Evolutionary conservation across 2,113 vertebrate species (phyloP).

Genomic region (Cisticola juncidis): DNA sequence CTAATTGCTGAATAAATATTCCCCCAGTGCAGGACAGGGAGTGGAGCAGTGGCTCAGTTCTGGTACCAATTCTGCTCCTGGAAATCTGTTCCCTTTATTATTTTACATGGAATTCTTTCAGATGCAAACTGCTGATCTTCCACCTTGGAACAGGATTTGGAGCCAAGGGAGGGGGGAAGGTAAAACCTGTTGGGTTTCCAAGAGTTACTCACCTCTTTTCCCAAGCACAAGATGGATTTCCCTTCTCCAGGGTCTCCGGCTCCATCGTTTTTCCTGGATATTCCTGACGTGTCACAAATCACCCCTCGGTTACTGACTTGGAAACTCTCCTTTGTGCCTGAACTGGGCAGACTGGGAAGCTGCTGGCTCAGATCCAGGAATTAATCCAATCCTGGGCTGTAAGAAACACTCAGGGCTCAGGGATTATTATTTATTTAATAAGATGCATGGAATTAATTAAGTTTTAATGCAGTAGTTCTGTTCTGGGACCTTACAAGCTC

Average conservation of each 20-base stretch:
- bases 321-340: conserved; percentile 2
- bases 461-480: not conserved
- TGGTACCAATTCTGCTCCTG: not conserved
- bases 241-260: not conserved
- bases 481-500: not conserved
- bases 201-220: not conserved
- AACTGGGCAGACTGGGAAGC: not conserved
- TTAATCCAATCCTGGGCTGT: not conserved
- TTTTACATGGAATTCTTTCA: not conserved
- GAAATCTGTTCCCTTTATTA: not conserved
- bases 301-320: conserved; percentile 10
- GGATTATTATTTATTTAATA: not conserved
- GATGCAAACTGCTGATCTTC: not conserved
- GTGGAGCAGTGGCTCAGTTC: not conserved
- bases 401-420: not conserved
- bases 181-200: conserved; percentile 1
- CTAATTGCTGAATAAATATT: conserved; percentile 71
- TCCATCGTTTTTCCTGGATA: conserved; percentile 3
- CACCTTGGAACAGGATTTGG: not conserved
- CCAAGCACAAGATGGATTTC: conserved; percentile 47
- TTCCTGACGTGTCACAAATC: conserved; percentile 44
- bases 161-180: not conserved
- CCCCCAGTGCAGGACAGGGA: conserved; percentile 20
- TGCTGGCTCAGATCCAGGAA: conserved; percentile 14
- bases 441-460: conserved; percentile 6